Percentiles rank a stretch among this genome's conserved stretches.
Evolutionary conservation across 2,113 vertebrate species (phyloP).

Genomic region (Myrmecobius fasciatus): DNA sequence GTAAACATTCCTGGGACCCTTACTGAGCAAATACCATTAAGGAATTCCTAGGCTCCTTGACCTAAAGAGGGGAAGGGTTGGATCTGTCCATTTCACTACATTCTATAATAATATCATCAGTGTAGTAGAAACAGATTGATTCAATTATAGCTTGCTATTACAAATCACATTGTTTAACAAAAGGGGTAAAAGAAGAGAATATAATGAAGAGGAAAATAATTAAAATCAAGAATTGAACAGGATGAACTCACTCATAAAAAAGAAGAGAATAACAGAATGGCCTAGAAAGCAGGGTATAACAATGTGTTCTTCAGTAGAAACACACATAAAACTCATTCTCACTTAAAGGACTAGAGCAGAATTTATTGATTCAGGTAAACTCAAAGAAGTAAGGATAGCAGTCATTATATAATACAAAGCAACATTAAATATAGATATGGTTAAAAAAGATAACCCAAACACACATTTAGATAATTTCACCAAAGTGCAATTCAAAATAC

Average conservation of each 20-base stretch:
- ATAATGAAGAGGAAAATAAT: background rate
- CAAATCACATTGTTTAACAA: background rate
- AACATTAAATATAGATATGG: background rate
- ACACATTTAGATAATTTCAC: background rate
- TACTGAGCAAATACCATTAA: no score
- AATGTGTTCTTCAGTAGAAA: background rate
- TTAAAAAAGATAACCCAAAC: background rate
- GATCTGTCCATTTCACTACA: no score
- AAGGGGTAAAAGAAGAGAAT: background rate
- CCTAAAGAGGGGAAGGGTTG: no score
- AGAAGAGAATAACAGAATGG: background rate
- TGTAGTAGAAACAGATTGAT: background rate
- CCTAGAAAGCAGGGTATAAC: background rate
- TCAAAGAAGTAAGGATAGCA: background rate
- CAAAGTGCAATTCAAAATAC: background rate
- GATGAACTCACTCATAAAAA: background rate
- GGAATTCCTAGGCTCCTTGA: no score
- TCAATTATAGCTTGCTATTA: background rate
- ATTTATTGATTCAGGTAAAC: background rate
- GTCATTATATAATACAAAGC: background rate
- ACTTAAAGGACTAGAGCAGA: background rate
- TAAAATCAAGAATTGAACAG: background rate
- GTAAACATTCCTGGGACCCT: no score
- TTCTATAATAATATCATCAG: background rate
- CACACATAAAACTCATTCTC: background rate